Base-by-base conservation (phyloP, 2,113 vertebrate genomes). In the Clarias magur region DNA sequence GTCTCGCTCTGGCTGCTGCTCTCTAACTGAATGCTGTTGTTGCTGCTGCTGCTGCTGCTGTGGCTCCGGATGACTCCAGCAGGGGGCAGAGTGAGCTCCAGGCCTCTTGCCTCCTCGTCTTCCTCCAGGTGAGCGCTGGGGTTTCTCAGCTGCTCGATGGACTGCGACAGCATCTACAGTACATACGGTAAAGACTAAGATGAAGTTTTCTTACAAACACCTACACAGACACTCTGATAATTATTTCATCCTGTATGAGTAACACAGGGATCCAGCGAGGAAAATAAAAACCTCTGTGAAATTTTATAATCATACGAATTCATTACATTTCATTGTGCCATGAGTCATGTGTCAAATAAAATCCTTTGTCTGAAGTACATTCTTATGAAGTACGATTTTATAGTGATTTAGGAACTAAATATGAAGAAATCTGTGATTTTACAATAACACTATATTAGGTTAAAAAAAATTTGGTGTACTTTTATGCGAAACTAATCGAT, bases 41-140 rank as follows among this genome's bases (percentile, higher is more conserved):
- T 85, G 84, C 42, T 67, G 23, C 48, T 53, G 75, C 80, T 82
- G 59, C 63, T 82, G 83, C 80, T 84, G 89, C 87, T 86, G 89
- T 83, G 75, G 68, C 84, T 87, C 54, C 84, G 86, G 84, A 90
- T 90, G 54, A 90, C 90, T 80, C 88, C 90, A 89, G 88, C 88
- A 86, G 90, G 88, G 81, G 88, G 90, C 88, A 85, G 63, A 3
- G 88, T 84, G 83, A 83, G 48, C 73, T 86, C 85, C 56, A 5
- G 67, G 17, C n/a, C 48, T 73, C 65, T 82, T 0, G 38, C 73
- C 0, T 90, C 88, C 15, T 90, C 90, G 10, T 91, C 86, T 76
- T 89, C 86, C 27, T 88, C 86, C 86, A 87, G 83, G 86, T 89
- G 75, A 4, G 89, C 62, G 30, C 83, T 86, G 83, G 88, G 72